phyloP scores from a whole-genome alignment of 2,888 invertebrate species.

The Venustoraphidia nigricollis region DNA sequence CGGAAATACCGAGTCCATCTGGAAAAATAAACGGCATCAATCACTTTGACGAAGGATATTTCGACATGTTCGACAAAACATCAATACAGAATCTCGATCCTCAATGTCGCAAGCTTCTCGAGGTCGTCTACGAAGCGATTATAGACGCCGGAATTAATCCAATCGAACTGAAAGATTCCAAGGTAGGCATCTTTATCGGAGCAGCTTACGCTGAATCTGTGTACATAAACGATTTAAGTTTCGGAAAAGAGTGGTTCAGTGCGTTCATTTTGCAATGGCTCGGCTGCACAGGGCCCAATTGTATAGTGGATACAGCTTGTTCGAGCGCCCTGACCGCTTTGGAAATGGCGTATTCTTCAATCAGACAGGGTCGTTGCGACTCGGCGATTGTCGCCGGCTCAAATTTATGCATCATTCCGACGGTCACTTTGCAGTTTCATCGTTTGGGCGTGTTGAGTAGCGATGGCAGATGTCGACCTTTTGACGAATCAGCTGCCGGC shows the following conservation, averaged over 20 bases:
- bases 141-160: constrained; percentile 53
- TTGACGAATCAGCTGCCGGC: constrained; percentile 71
- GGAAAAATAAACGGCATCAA: constrained; percentile 43
- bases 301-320: constrained; percentile 82
- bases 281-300: constrained; percentile 79
- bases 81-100: constrained; percentile 35
- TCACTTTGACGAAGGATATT: constrained; percentile 38
- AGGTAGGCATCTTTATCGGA: constrained; percentile 68
- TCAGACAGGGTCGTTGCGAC: constrained; percentile 71
- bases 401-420: constrained; percentile 75
- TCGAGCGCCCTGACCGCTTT: constrained; percentile 81
- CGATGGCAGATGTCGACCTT: constrained; percentile 80
- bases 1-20: constrained; percentile 39
- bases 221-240: too few species aligned
- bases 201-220: constrained; percentile 63
- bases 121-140: constrained; percentile 40
- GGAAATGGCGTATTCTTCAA: constrained; percentile 63
- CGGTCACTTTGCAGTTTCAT: constrained; percentile 75
- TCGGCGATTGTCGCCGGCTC: constrained; percentile 80
- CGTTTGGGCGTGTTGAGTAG: constrained; percentile 62
- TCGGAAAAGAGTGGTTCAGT: constrained; percentile 46
- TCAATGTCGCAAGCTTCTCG: constrained; percentile 39
- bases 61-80: constrained; percentile 57
- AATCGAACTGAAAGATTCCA: constrained; percentile 48
- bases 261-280: constrained; percentile 32